Conservation (phyloP, 2,113 vertebrate genomes). For the Cyphomyrus plagiostoma region DNA sequence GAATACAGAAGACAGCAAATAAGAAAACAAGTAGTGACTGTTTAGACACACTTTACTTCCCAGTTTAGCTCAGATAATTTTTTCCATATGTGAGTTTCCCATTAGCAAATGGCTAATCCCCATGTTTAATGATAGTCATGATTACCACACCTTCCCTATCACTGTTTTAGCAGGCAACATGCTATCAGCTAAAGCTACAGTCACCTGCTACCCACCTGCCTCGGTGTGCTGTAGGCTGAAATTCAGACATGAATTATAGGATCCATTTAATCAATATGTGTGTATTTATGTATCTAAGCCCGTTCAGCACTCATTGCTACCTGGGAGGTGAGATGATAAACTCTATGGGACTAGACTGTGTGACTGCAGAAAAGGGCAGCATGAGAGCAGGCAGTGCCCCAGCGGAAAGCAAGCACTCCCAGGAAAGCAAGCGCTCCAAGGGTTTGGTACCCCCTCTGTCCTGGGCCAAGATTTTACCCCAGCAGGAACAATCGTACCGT, state of each 20-base stretch:
- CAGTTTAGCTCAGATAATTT: too few relatives aligned
- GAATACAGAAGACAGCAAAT: neutral
- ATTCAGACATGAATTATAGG: neutral
- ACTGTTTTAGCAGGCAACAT: neutral
- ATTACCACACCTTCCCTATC: neutral
- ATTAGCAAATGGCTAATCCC: neutral
- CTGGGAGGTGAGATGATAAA: neutral
- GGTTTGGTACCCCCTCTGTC: neutral
- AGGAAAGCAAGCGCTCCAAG: neutral
- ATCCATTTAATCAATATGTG: neutral
- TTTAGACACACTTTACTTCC: neutral
- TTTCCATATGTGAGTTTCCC: neutral
- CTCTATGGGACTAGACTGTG: neutral
- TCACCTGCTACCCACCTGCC: neutral
- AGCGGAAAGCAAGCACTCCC: neutral
- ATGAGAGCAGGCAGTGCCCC: neutral
- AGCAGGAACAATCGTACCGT: constrained; percentile 63
- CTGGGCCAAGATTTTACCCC: neutral
- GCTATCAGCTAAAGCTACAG: neutral
- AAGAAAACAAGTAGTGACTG: neutral
- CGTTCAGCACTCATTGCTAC: neutral
- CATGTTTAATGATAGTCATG: neutral
- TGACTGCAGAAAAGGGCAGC: neutral
- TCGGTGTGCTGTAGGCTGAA: neutral
- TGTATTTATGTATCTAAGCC: neutral